Percentiles rank a stretch among this genome's conserved stretches.
Evolutionary conservation across 2,113 vertebrate species (phyloP).

Genomic region (Crocuta crocuta): DNA sequence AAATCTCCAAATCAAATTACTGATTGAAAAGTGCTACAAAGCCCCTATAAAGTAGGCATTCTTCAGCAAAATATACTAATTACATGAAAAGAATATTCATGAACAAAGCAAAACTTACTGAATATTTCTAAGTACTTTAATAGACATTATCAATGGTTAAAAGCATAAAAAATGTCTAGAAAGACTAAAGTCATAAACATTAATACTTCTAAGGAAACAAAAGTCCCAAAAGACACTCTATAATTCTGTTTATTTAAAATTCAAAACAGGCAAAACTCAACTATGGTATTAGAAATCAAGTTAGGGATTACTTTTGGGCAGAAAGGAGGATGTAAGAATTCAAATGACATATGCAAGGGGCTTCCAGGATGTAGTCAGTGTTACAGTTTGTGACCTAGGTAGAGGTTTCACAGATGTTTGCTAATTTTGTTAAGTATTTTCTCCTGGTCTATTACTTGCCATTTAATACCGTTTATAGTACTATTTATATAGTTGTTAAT

Average conservation of each 20-base stretch:
- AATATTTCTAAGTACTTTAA: neutral
- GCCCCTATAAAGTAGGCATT: neutral
- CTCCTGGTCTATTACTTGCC: neutral
- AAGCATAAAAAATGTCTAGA: neutral
- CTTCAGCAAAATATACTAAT: neutral
- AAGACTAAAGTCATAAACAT: neutral
- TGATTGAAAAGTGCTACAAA: neutral
- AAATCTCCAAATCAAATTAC: neutral
- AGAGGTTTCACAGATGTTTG: neutral
- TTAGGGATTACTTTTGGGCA: neutral
- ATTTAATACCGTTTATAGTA: neutral
- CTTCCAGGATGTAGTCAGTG: neutral
- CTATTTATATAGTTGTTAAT: neutral
- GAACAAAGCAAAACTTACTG: neutral
- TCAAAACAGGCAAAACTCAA: neutral
- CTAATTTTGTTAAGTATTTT: slow-evolving; percentile 5
- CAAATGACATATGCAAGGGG: neutral
- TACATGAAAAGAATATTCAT: neutral
- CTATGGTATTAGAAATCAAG: slow-evolving; percentile 37
- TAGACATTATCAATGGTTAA: neutral
- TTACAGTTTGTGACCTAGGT: neutral
- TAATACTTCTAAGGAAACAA: slow-evolving; percentile 23
- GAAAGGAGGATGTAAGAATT: neutral
- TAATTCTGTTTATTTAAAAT: neutral
- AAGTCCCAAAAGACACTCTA: neutral